Base-by-base conservation (phyloP, 2,888 invertebrate genomes). In the Lithosia quadra region DNA sequence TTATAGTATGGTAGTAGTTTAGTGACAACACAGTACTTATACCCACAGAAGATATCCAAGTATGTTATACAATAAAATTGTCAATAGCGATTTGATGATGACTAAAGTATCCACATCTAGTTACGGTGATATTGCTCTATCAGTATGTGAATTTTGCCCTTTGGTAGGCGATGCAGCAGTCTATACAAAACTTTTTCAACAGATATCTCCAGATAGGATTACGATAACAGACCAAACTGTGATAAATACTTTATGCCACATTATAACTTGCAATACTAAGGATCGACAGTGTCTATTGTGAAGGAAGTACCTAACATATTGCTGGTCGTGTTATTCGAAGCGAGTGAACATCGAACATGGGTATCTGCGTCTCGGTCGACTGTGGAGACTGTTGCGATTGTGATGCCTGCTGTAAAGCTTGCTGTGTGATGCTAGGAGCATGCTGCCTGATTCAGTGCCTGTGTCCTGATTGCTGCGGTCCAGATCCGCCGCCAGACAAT, bases 401-500 rank as follows among this genome's bases (percentile, higher is more conserved):
- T 79, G 87, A 86, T 69, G 61, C 78, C 53, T 86, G 86, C 77
- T 79, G 82, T 74, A 87, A 86, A 72, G 87, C 87, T 28, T 87
- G 87, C 74, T 87, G 87, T 68, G 64, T 87, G 71, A 86, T 86
- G 11, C 73, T 87, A 69, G 86, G 86, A 39, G 86, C 87, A 0
- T 86, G 86, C 69, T 87, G 87, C 67, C 74, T 86, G 68, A 73
- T 87, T 43, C 87, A 86, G 55, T 87, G 87, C 67, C 78, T 84
- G 36, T 87, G 87, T 56, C 86, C 87, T 2, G 86, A 86, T 74
- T 86, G 87, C 24, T 87, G 87, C 62, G 86, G 85, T 0, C 83
- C 80, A 49, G 84, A 86, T 15, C 78, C 58, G 4, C 58, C 57
- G n/a, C 28, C 24, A 28, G 11, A 58, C 34, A 28, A 28, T 28